These are phyloP conservation scores for Caenorhabditis tropicalis DNA, from an alignment of 1,140 invertebrate genomes.

Conservation along the genomic window DNA sequence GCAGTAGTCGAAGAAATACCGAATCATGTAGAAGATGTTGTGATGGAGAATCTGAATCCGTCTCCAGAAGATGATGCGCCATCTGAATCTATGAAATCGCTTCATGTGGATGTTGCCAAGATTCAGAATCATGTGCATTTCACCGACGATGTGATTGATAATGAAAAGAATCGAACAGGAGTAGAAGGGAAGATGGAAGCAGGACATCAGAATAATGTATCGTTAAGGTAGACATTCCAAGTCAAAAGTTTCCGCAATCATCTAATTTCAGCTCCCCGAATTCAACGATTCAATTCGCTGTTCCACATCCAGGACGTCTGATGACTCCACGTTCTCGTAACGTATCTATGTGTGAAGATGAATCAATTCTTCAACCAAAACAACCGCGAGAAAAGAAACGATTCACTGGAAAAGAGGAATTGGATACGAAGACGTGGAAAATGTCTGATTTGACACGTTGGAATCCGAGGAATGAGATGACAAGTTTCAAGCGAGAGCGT, in stretches of 20 bases:
- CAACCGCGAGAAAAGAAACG: neutral
- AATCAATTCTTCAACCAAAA: neutral
- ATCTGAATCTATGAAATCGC: constrained; percentile 3
- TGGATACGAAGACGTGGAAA: constrained; percentile 50
- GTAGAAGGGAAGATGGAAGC: too few relatives aligned
- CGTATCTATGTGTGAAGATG: constrained; percentile 10
- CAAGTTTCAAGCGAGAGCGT: neutral
- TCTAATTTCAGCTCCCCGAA: neutral
- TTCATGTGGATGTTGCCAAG: neutral
- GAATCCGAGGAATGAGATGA: constrained; percentile 45
- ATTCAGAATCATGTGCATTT: constrained; percentile 5
- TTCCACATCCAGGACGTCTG: neutral
- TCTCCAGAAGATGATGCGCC: neutral
- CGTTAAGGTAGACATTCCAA: neutral
- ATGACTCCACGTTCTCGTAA: constrained; percentile 23
- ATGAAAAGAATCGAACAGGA: neutral
- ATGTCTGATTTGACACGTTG: constrained; percentile 48
- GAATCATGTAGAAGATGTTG: neutral
- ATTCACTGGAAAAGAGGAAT: constrained; percentile 46
- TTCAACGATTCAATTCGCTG: neutral
- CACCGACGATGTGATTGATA: constrained; percentile 3
- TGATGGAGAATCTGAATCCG: neutral
- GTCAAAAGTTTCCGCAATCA: neutral
- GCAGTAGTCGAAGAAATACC: neutral
- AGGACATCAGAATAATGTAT: neutral